Conservation (phyloP, 2,113 vertebrate genomes). For the Peromyscus polionotus region DNA sequence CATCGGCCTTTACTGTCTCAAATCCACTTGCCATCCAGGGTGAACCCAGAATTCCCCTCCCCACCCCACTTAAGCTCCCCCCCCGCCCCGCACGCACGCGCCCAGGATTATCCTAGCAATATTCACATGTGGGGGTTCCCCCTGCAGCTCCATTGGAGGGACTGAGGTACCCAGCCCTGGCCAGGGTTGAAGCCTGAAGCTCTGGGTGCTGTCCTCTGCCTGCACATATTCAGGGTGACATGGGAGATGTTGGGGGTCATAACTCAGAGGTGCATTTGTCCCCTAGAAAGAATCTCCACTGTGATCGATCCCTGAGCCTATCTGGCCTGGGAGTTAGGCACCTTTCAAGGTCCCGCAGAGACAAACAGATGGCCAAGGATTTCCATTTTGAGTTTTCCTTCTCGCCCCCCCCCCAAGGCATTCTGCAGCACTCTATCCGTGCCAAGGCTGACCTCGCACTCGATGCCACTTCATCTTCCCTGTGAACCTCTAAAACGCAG, state of each 20-base stretch:
- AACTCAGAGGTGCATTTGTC: neutral
- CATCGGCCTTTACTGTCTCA: conserved; percentile 70
- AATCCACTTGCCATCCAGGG: conserved; percentile 82
- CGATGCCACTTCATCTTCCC: neutral
- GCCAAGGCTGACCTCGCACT: neutral
- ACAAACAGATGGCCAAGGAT: conserved; percentile 60
- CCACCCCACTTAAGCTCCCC: neutral
- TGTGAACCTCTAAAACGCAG: neutral
- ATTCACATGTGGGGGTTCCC: fast-evolving
- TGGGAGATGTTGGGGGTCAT: neutral
- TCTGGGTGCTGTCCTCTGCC: neutral
- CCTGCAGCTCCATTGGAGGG: neutral
- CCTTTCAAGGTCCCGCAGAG: conserved; percentile 62
- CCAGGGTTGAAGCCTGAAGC: neutral
- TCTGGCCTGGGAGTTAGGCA: conserved; percentile 28
- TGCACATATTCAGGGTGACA: neutral
- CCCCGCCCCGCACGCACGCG: no score
- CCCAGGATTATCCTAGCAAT: conserved; percentile 56
- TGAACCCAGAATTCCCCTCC: conserved; percentile 75
- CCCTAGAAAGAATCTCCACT: neutral
- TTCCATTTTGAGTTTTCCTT: conserved; percentile 9
- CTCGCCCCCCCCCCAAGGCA: neutral
- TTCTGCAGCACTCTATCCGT: neutral
- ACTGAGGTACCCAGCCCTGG: neutral
- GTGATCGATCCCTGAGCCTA: neutral